These are phyloP conservation scores for Merops nubicus DNA, from an alignment of 2,113 vertebrate species.

Conservation along the genomic window DNA sequence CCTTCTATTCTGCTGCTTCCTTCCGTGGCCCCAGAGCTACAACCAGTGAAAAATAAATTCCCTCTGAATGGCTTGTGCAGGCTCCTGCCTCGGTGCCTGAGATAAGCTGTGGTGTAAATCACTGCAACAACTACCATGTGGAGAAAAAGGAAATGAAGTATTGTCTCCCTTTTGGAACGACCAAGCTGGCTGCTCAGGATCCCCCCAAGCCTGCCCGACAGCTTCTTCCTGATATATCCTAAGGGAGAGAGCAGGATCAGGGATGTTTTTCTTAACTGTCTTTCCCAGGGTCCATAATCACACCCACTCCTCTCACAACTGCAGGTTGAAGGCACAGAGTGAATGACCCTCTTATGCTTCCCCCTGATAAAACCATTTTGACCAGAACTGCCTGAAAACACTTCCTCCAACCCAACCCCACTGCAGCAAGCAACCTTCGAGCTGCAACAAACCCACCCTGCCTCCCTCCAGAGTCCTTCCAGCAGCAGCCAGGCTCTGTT, in stretches of 20 bases:
- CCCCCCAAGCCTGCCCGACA: not conserved
- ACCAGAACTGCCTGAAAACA: not conserved
- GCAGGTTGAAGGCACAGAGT: not conserved
- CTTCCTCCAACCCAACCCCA: not conserved
- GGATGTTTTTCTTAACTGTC: not conserved
- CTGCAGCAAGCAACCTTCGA: not conserved
- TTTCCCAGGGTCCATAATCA: not conserved
- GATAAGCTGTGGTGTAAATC: not conserved
- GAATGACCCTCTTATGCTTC: not conserved
- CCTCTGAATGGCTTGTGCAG: rapidly evolving
- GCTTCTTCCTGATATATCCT: not conserved
- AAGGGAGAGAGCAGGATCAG: not conserved
- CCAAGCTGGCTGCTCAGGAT: not conserved
- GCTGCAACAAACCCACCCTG: not conserved
- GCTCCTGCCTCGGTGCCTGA: rapidly evolving
- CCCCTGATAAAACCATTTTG: not conserved
- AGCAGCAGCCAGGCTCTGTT: not conserved
- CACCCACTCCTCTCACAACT: not conserved
- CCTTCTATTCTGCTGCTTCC: not conserved
- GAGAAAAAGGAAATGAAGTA: not conserved
- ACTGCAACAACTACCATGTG: not conserved
- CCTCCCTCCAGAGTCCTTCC: not conserved
- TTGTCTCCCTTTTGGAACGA: not conserved
- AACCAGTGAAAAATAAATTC: not conserved
- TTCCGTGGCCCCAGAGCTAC: not conserved